Evolutionary conservation across 2,113 vertebrate species (phyloP).

Genomic region (Ctenodactylus gundi): DNA sequence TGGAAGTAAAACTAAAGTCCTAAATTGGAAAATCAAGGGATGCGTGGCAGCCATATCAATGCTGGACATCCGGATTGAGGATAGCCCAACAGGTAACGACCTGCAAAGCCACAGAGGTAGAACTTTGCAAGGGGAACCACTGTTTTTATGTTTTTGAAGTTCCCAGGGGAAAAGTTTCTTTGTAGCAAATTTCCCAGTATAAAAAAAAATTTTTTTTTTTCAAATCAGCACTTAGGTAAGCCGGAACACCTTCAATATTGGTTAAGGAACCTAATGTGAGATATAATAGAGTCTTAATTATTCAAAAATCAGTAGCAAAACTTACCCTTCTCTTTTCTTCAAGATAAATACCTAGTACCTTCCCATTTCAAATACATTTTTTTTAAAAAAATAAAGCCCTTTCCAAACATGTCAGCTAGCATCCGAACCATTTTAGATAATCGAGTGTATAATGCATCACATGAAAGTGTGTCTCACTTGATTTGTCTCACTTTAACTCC

Average conservation of each 20-base stretch:
- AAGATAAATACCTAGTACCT: conserved; percentile 27
- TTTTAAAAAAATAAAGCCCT: conserved; percentile 41
- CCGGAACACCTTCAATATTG: not conserved
- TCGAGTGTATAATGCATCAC: conserved; percentile 59
- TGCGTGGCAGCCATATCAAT: not conserved
- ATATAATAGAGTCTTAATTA: conserved; percentile 36
- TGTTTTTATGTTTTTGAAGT: conserved; percentile 34
- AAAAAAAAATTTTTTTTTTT: not conserved
- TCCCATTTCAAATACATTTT: conserved; percentile 38
- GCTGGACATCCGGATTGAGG: not conserved
- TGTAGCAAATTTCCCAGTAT: not conserved
- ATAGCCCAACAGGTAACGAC: not conserved
- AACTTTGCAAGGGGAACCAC: not conserved
- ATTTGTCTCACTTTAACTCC: conserved; percentile 81
- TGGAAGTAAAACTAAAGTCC: conserved; percentile 2
- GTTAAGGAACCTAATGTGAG: conserved; percentile 6
- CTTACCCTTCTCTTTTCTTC: not conserved
- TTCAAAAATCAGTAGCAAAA: conserved; percentile 42
- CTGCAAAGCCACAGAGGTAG: not conserved
- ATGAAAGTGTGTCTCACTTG: conserved; percentile 75
- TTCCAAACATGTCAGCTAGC: conserved; percentile 7
- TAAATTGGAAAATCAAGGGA: not conserved
- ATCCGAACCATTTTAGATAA: conserved; percentile 42
- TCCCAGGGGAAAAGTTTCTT: conserved; percentile 27
- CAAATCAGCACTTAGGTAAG: conserved; percentile 1